These are phyloP conservation scores for Orchestia grillus DNA, from an alignment of 1,140 invertebrate species.

Conservation along the genomic window DNA sequence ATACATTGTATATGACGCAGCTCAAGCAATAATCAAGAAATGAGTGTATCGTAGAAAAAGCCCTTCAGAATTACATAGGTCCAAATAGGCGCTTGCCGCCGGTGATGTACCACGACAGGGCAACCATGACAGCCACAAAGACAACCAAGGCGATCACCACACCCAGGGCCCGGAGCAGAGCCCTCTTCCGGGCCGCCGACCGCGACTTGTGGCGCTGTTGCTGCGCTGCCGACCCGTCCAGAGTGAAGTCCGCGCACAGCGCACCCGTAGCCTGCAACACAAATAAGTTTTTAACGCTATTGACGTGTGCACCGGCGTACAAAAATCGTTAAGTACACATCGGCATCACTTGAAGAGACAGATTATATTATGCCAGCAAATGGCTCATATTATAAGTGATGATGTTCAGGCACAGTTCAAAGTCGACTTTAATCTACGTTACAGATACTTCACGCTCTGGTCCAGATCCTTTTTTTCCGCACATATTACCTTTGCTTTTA, in stretches of 20 bases:
- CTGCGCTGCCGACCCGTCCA: conserved; percentile 53
- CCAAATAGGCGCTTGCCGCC: conserved; percentile 59
- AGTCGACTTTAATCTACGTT: too few relatives aligned
- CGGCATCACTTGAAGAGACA: not conserved
- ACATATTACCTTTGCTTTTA: not conserved
- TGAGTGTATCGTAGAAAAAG: not conserved
- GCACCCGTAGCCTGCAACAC: not conserved
- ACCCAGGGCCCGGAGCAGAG: conserved; percentile 24
- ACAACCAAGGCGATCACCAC: conserved; percentile 53
- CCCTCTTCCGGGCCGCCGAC: not conserved
- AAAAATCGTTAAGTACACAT: not conserved
- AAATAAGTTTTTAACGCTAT: not conserved
- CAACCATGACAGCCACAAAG: conserved; percentile 58
- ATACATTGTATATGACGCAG: not conserved
- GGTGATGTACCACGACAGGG: conserved; percentile 59
- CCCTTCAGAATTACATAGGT: conserved; percentile 31
- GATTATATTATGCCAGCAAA: not conserved
- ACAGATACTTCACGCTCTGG: too few relatives aligned
- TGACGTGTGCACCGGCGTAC: not conserved
- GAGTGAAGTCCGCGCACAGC: conserved; percentile 60
- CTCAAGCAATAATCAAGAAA: not conserved
- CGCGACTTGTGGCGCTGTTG: conserved; percentile 18
- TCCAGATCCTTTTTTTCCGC: not conserved
- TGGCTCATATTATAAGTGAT: not conserved
- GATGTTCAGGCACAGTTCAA: not conserved